These are phyloP conservation scores for Myopa testacea DNA, from an alignment of 2,888 invertebrate species.

Conservation along the genomic window DNA sequence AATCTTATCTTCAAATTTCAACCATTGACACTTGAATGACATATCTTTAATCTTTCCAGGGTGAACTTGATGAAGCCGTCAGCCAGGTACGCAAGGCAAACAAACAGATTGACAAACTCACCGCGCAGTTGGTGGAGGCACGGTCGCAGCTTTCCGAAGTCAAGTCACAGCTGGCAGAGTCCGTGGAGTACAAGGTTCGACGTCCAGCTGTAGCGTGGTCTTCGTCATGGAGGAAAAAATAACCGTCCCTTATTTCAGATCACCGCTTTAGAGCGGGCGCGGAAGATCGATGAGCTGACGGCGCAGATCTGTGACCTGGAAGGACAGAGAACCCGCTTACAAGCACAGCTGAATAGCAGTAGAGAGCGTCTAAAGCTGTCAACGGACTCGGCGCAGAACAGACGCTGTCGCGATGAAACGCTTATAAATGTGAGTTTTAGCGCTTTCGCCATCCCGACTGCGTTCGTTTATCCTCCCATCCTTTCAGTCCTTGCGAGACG, in stretches of 20 bases:
- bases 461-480: not conserved
- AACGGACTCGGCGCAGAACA: constrained; percentile 65
- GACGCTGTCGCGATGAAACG: constrained; percentile 66
- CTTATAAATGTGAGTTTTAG: constrained; percentile 62
- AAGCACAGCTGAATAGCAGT: constrained; percentile 60
- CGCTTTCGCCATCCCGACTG: not conserved
- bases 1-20: no score
- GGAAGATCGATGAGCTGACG: constrained; percentile 86
- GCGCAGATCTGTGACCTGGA: constrained; percentile 85
- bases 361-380: constrained; percentile 64
- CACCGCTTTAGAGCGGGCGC: constrained; percentile 82
- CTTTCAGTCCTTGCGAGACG: constrained; percentile 76
- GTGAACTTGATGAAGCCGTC: constrained; percentile 78
- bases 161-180: constrained; percentile 86
- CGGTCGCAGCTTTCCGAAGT: constrained; percentile 84
- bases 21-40: no score
- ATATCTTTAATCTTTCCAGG: constrained; percentile 59
- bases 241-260: constrained; percentile 71
- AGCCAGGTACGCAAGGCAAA: constrained; percentile 81
- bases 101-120: constrained; percentile 86
- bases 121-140: constrained; percentile 84
- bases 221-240: no score
- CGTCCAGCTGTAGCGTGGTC: not conserved
- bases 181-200: constrained; percentile 85
- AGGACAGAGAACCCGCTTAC: constrained; percentile 75